Evolutionary conservation across 35 echinoderm and acorn worm genomes (phyloP), one percentile per base, ranked within the genome.

Genomic region (Strongylocentrotus purpuratus): DNA sequence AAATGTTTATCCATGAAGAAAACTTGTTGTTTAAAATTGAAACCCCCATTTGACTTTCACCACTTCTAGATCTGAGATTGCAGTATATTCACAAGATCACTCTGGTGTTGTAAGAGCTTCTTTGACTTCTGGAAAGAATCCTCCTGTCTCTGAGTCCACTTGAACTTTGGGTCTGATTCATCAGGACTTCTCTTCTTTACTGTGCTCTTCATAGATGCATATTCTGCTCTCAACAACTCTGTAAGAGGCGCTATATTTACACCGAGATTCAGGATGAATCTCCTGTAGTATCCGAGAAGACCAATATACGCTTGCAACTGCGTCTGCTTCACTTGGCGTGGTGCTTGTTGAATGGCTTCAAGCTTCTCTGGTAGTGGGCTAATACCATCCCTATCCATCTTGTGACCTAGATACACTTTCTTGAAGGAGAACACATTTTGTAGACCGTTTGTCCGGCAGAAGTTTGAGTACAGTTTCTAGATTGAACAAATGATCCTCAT

Each of bases 251-350:
- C 92, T 35, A 96, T n/a, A n/a, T 96, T 11, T 46, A 70, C 18
- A 60, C 93, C 13, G 32, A 97, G 47, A 91, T 97, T 95, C 14
- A 86, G 95, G 31, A 97, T 97, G 41, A 96, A 96, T 87, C 95
- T 96, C 33, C 58, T 97, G n/a, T n/a, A 97, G 45, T 97, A 97
- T 33, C 95, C 95, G 7, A 97, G 32, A 9, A 91, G 71, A n/a
- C 97, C 97, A 25, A 91, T 61, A 31, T 96, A 96, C 2, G 95
- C 95, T 48, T 96, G 95, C 22, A 97, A 48, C 85, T 96, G 91
- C 13, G 5, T 78, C 46, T 96, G 85, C 33, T 97, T 97, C 32
- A 22, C 47, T 61, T 93, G 95, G 55, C 32, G 46, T 9, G 92
- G 95, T 50, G 93, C 48, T 87, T 88, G 11, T 59, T 94, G 86